Evolutionary conservation across 2,888 invertebrate species (phyloP), one percentile per base, ranked within the genome.

Genomic region (Holacanthella duospinosa): DNA sequence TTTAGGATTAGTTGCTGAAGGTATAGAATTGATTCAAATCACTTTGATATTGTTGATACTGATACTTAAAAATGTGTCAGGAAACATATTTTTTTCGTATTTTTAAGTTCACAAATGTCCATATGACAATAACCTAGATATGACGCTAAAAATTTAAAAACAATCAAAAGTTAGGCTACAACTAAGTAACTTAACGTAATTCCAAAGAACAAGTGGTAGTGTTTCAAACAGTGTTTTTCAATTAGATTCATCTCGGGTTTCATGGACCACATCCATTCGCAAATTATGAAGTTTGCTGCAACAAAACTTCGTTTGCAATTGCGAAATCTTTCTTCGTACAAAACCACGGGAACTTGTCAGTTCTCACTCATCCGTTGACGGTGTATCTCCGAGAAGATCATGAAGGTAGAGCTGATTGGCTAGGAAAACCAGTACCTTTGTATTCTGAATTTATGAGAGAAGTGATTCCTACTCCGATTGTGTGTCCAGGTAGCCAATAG

Each of bases 211-310:
- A n/a, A n/a, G n/a, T n/a, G n/a, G n/a, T n/a, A n/a, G n/a, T n/a
- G n/a, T n/a, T n/a, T n/a, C n/a, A n/a, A n/a, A n/a, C n/a, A n/a
- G n/a, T 36, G 6, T 36, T 36, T 9, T 36, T 36, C 36, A 6
- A 36, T 36, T 36, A 36, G 36, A 36, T 36, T 16, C 36, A 36
- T 36, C 6, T 36, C n/a, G n/a, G n/a, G n/a, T n/a, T n/a, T n/a
- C 66, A 67, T 53, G 69, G 69, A n/a, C 69, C 69, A 43, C 68
- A 69, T 58, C 66, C 70, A 44, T n/a, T n/a, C n/a, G 61, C 64
- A 6, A 68, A 70, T 28, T 70, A 64, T 63, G 70, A 70, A 28
- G 43, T 67, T 58, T 70, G 70, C 67, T 70, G 70, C 55, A 70
- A 70, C 59, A 67, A 66, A 29, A 65, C 68, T 29, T 29, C 55